These are phyloP conservation scores for Ammodytes marinus DNA, from an alignment of 2,113 vertebrate genomes.

Conservation along the genomic window DNA sequence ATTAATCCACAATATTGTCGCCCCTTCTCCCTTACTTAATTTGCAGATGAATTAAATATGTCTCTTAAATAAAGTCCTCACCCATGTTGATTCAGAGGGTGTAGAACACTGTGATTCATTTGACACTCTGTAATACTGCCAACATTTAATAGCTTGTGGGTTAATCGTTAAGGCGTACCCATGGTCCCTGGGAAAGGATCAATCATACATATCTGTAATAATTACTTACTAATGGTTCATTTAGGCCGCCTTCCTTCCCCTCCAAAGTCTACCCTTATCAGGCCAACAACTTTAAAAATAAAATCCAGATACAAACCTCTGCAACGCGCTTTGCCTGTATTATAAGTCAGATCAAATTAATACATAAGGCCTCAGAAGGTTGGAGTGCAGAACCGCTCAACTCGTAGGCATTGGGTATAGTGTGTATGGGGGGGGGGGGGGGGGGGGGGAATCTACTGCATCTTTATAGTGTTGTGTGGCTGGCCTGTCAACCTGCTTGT, in stretches of 20 bases:
- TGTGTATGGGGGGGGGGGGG: not conserved
- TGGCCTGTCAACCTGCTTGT: too few relatives aligned
- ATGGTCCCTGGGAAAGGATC: conserved; percentile 72
- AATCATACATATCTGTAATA: conserved; percentile 78
- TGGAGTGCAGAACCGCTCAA: conserved; percentile 43
- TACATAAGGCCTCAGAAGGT: conserved; percentile 48
- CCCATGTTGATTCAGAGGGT: conserved; percentile 42
- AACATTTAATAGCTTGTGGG: conserved; percentile 77
- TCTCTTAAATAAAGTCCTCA: conserved; percentile 61
- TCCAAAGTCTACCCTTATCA: conserved; percentile 73
- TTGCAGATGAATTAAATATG: conserved; percentile 62
- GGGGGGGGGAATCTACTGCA: too few relatives aligned
- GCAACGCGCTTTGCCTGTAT: conserved; percentile 36
- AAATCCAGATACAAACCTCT: conserved; percentile 67
- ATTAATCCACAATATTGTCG: not conserved
- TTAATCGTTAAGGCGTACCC: conserved; percentile 80
- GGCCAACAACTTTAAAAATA: conserved; percentile 65
- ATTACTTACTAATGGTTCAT: conserved; percentile 80
- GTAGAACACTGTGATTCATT: conserved; percentile 75
- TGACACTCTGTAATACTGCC: conserved; percentile 45
- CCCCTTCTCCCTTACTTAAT: not conserved
- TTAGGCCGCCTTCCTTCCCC: conserved; percentile 62
- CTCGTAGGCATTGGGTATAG: not conserved
- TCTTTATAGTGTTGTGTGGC: too few relatives aligned
- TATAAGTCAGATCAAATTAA: conserved; percentile 69